Conservation (phyloP, 2,888 invertebrate species). For the Dioctria linearis region DNA sequence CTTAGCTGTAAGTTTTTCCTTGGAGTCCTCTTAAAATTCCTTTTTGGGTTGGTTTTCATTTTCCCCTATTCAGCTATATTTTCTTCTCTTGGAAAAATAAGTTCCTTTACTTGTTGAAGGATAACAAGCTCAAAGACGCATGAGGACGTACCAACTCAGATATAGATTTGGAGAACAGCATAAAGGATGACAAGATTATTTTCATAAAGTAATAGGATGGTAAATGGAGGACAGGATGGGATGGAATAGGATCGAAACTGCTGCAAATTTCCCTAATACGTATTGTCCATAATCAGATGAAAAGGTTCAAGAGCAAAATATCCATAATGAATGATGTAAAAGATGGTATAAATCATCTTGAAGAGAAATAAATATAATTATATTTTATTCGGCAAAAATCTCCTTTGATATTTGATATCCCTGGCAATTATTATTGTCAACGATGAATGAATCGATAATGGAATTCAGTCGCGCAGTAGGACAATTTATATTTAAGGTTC, state of each 20-base stretch:
- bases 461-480: constrained; percentile 42
- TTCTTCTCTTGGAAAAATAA: constrained; percentile 18
- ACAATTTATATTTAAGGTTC: background rate
- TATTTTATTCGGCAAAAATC: constrained; percentile 50
- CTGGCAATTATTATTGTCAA: constrained; percentile 36
- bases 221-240: background rate
- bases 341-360: background rate
- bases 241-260: background rate
- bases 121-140: constrained; percentile 41
- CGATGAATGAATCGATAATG: constrained; percentile 15
- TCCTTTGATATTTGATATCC: constrained; percentile 51
- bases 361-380: constrained; percentile 41
- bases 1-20: constrained; percentile 22
- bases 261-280: constrained; percentile 15
- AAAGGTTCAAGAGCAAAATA: constrained; percentile 21
- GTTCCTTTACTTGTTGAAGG: constrained; percentile 54
- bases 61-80: constrained; percentile 10
- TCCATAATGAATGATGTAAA: constrained; percentile 2
- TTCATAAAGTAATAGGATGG: background rate
- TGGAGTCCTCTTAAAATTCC: constrained; percentile 31
- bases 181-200: background rate
- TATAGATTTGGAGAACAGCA: background rate
- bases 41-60: constrained; percentile 1
- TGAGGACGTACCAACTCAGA: constrained; percentile 3
- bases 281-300: constrained; percentile 46